A percentile compares a stretch with the other conserved stretches of the same genome.
Evolutionary conservation across 2,888 invertebrate genomes (phyloP).

Genomic region (Xestobium rufovillosum): DNA sequence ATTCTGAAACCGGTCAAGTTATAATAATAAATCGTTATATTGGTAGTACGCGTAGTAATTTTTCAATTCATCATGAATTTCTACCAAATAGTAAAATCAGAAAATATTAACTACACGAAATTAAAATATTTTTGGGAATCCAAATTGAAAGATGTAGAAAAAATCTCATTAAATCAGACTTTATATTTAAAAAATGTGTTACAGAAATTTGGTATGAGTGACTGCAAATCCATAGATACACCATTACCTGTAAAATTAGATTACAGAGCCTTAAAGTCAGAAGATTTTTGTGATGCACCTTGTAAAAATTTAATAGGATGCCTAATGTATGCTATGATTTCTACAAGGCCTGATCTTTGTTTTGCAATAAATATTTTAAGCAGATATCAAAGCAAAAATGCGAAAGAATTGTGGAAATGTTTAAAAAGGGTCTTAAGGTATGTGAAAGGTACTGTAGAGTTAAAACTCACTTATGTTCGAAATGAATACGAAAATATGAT

Average conservation of each 20-base stretch:
- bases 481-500: slow-evolving; percentile 20
- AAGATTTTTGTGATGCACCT: slow-evolving; percentile 7
- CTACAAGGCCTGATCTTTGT: slow-evolving; percentile 13
- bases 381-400: too few species aligned
- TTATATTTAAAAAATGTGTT: slow-evolving; percentile 23
- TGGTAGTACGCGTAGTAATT: too few species aligned
- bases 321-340: slow-evolving; percentile 16
- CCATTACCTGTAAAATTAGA: slow-evolving; percentile 23
- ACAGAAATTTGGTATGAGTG: slow-evolving; percentile 22
- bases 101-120: too few species aligned
- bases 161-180: too few species aligned
- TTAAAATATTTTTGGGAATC: too few species aligned
- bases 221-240: slow-evolving; percentile 22
- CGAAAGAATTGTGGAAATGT: slow-evolving; percentile 22
- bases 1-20: too few species aligned
- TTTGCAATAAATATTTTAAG: too few species aligned
- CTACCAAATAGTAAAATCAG: too few species aligned
- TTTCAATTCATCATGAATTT: too few species aligned
- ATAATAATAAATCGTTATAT: too few species aligned
- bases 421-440: slow-evolving; percentile 24
- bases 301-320: slow-evolving; percentile 20
- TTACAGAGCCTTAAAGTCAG: slow-evolving; percentile 14
- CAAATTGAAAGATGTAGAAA: too few species aligned
- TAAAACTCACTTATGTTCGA: slow-evolving; percentile 22
- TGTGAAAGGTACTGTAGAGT: slow-evolving; percentile 22